Percentiles rank a stretch among this genome's conserved stretches.
Evolutionary conservation across 2,888 invertebrate genomes (phyloP).

Genomic region (Eledone cirrhosa): DNA sequence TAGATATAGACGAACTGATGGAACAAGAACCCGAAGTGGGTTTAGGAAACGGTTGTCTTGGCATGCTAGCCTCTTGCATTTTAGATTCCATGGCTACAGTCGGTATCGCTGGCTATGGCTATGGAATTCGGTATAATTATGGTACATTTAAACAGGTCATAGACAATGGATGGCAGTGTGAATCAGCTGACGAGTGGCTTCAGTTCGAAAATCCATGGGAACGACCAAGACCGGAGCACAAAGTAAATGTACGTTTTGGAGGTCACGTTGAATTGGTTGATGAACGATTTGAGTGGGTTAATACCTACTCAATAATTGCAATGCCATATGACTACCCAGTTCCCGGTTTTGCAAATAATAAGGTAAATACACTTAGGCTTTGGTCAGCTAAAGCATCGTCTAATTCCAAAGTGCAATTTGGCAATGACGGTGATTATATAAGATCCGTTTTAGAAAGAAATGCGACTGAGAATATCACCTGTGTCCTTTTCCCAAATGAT

Average conservation of each 20-base stretch:
- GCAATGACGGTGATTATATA: constrained; percentile 97
- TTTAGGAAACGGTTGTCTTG: constrained; percentile 23
- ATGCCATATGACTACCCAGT: constrained; percentile 99
- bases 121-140: constrained; percentile 28
- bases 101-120: constrained; percentile 25
- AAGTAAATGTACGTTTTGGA: neutral
- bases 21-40: constrained; percentile 8
- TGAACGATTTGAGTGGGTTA: neutral
- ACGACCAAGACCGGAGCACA: neutral
- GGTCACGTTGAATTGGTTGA: constrained; percentile 68
- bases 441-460: constrained; percentile 98
- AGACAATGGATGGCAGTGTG: constrained; percentile 22
- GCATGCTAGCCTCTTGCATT: constrained; percentile 23
- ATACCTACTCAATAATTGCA: constrained; percentile 78
- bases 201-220: constrained; percentile 16
- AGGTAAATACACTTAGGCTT: constrained; percentile 93
- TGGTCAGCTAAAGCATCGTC: constrained; percentile 97
- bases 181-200: constrained; percentile 18
- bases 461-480: constrained; percentile 94
- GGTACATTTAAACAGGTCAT: constrained; percentile 22
- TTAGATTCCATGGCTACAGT: constrained; percentile 29
- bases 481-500: constrained; percentile 98
- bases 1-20: neutral
- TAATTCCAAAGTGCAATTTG: constrained; percentile 93
- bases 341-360: constrained; percentile 97